Evolutionary conservation across 2,113 vertebrate genomes (phyloP), one percentile per base, ranked within the genome.

Genomic region (Muscicapa adusta): DNA sequence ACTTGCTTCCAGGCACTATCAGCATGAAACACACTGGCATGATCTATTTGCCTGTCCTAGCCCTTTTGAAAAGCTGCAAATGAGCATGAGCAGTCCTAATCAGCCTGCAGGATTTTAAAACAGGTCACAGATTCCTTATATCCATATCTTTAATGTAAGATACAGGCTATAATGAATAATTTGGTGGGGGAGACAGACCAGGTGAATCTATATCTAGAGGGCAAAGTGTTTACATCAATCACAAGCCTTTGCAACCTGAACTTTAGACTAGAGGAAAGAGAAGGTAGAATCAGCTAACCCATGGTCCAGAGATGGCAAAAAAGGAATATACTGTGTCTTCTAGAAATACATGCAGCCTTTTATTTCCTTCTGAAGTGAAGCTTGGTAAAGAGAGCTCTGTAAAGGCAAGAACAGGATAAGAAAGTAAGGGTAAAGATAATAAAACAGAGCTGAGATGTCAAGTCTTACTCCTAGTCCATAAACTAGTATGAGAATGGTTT

Each of bases 1-100:
- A 31, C 88, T 85, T 47, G 13, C 38, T 83, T 82, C 75, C 43
- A 90, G 63, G 26, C 42, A 62, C 75, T 95, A 92, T 67, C 81
- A 63, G 40, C 38, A 54, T 11, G 70, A 75, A 87, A 67, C 80
- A 84, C 65, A 61, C 6, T 25, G 36, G 14, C 31, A 33, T 63
- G 31, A 95, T 74, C 26, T 77, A 74, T 87, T 54, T 63, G 33
- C 12, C 48, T 72, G 33, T 87, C 34, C 42, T 12, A 74, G 26
- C 6, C 16, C 12, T 51, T 71, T 48, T n/a, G 48, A 66, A 86
- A 88, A 88, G 54, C 53, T 80, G 40, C 28, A 86, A 34, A 43
- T 22, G 31, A 43, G 60, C 13, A 50, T 4, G 18, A 88, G 19
- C 15, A 62, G 34, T 45, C 19, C 25, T 63, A 23, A 65, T 48